A percentile compares a stretch with the other conserved stretches of the same genome.
Evolutionary conservation across 2,797 vertebrate genomes (phyloP).

Genomic region (Antrozous pallidus): DNA sequence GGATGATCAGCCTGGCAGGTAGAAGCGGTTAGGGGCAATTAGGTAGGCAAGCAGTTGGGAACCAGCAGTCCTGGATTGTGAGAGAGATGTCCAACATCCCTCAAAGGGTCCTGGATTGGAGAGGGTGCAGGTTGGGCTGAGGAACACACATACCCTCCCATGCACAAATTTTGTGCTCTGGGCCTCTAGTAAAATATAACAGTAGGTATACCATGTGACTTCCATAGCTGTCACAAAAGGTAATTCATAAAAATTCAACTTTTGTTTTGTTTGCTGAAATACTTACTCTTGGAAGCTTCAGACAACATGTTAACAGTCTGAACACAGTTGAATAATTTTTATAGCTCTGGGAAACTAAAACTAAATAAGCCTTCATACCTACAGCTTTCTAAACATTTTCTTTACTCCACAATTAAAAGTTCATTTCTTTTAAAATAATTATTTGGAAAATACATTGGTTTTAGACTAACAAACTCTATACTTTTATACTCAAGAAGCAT

Average conservation of each 20-base stretch:
- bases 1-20: no score
- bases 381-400: background rate
- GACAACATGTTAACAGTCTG: background rate
- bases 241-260: background rate
- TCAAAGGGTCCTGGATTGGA: no score
- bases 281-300: background rate
- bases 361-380: background rate
- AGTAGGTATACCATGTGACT: background rate
- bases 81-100: no score
- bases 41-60: no score
- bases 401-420: background rate
- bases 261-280: background rate
- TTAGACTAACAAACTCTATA: background rate
- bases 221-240: background rate
- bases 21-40: no score
- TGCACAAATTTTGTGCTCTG: no score
- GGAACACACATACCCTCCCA: no score
- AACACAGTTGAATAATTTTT: background rate
- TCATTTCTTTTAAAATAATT: background rate
- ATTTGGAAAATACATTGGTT: background rate
- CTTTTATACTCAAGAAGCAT: slow-evolving; percentile 1
- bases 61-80: no score
- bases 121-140: no score
- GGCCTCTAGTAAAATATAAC: background rate
- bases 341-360: slow-evolving; percentile 20